Percentiles rank a stretch among this genome's conserved stretches.
Conservation (phyloP, 2,797 vertebrate genomes). For the Rhinogobio ventralis region DNA sequence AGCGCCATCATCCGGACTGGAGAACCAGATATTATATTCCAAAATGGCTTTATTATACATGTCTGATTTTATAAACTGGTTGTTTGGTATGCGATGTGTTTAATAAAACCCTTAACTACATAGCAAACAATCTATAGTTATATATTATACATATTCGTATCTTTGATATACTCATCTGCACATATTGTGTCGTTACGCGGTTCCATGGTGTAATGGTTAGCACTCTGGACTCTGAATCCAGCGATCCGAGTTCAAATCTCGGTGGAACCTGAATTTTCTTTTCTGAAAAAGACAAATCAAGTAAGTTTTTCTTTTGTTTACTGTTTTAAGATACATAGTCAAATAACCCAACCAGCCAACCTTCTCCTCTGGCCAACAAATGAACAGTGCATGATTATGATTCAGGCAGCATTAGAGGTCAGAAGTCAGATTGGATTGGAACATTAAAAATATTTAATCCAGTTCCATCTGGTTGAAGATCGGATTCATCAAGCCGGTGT, state of each 20-base stretch:
- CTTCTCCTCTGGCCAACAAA: not conserved
- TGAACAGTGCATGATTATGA: no score
- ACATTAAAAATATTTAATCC: no score
- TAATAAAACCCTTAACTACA: not conserved
- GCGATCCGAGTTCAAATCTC: slow-evolving; percentile 75
- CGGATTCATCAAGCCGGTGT: no score
- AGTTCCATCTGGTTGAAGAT: no score
- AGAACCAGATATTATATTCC: not conserved
- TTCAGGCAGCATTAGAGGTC: no score
- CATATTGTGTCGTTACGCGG: fast-evolving
- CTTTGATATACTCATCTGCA: fast-evolving
- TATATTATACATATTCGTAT: fast-evolving
- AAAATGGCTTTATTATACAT: not conserved
- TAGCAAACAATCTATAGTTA: not conserved
- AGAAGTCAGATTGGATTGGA: no score
- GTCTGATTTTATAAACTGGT: not conserved
- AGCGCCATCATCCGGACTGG: slow-evolving; percentile 25
- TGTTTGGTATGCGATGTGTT: not conserved
- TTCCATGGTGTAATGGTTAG: slow-evolving; percentile 75
- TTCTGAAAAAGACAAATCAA: fast-evolving
- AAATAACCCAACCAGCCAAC: not conserved
- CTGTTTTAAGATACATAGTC: not conserved
- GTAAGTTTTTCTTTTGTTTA: not conserved
- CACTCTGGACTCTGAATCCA: slow-evolving; percentile 75
- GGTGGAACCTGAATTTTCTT: slow-evolving; percentile 61